Conservation (phyloP, 2,888 invertebrate genomes). For the Luperina testacea region DNA sequence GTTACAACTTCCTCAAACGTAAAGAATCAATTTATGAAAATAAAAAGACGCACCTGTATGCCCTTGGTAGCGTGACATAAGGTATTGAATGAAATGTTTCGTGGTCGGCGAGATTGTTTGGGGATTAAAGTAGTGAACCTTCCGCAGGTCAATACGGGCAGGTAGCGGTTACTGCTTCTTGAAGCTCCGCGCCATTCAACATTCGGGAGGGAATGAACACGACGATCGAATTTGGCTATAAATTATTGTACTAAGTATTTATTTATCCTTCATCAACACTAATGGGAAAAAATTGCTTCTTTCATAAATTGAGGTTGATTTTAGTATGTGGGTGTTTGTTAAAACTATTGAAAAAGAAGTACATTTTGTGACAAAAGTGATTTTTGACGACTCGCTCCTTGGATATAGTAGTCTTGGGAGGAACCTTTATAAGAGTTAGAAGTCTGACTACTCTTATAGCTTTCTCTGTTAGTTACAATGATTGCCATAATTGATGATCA, state of each 20-base stretch:
- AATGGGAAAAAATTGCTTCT: neutral
- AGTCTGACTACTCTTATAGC: neutral
- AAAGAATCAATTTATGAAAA: conserved; percentile 42
- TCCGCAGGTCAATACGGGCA: conserved; percentile 83
- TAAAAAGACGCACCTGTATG: conserved; percentile 61
- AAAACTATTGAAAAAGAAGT: neutral
- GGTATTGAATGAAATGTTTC: conserved; percentile 80
- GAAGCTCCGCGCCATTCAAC: conserved; percentile 49
- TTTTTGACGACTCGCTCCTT: neutral
- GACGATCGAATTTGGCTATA: conserved; percentile 2
- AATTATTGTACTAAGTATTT: conserved; percentile 13
- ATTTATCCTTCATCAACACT: neutral
- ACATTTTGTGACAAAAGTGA: neutral
- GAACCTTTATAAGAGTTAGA: neutral
- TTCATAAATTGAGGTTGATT: neutral
- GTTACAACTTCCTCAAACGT: conserved; percentile 39
- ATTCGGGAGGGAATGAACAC: conserved; percentile 15
- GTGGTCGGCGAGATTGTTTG: conserved; percentile 79
- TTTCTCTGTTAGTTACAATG: neutral
- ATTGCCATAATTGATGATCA: neutral
- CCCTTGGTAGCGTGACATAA: conserved; percentile 48
- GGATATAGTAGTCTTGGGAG: neutral
- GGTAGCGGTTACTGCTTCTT: conserved; percentile 77
- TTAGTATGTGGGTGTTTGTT: neutral
- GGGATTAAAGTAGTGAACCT: conserved; percentile 81